These are phyloP conservation scores for Coronaproctus castanopsis DNA, from an alignment of 2,888 invertebrate genomes.

Conservation along the genomic window DNA sequence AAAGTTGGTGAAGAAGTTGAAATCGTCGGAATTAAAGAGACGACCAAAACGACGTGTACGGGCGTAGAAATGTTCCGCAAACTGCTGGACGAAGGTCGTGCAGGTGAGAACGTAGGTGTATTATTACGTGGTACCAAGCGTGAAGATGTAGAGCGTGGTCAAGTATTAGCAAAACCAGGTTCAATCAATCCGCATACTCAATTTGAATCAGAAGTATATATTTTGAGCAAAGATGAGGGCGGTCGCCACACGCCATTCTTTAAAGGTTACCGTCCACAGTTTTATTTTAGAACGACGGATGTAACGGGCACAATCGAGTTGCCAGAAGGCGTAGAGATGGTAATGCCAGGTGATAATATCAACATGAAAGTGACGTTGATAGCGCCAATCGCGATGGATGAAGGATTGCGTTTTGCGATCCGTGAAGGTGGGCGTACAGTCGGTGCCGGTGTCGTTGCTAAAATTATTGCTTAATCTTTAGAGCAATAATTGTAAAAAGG, in stretches of 20 bases:
- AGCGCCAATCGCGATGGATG: conserved; percentile 16
- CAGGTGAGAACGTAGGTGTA: conserved; percentile 21
- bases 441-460: conserved; percentile 19
- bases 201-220: conserved; percentile 21
- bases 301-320: conserved; percentile 16
- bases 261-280: conserved; percentile 18
- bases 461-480: no score
- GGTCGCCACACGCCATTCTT: conserved; percentile 29
- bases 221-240: conserved; percentile 33
- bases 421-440: conserved; percentile 20
- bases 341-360: conserved; percentile 20
- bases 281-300: conserved; percentile 19
- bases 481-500: no score
- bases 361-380: conserved; percentile 13
- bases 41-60: conserved; percentile 13
- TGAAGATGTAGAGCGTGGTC: conserved; percentile 20
- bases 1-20: conserved; percentile 19
- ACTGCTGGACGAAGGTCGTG: conserved; percentile 21
- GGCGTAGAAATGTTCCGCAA: conserved; percentile 24
- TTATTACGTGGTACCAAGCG: conserved; percentile 19
- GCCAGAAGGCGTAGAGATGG: conserved; percentile 16
- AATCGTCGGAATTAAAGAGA: conserved; percentile 18
- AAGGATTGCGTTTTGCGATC: conserved; percentile 19
- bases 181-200: conserved; percentile 26
- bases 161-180: conserved; percentile 36